Evolutionary conservation across 2,113 vertebrate species (phyloP).

Genomic region (Bucco capensis): DNA sequence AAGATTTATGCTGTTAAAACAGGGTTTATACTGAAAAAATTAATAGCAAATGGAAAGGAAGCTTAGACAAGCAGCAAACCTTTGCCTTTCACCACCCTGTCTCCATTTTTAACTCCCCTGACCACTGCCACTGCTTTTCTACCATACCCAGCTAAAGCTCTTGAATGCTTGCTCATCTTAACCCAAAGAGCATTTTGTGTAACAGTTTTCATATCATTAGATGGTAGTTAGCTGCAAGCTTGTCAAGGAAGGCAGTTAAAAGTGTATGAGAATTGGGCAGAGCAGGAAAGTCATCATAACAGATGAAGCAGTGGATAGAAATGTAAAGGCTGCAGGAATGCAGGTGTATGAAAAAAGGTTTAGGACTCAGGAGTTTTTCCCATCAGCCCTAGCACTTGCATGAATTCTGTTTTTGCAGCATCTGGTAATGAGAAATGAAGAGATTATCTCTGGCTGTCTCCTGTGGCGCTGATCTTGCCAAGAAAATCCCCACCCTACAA

Average conservation of each 20-base stretch:
- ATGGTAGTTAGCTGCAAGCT: background rate
- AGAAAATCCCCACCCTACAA: constrained; percentile 39
- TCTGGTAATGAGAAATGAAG: constrained; percentile 55
- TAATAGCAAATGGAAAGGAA: background rate
- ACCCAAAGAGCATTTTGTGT: background rate
- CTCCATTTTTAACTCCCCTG: background rate
- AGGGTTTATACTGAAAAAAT: background rate
- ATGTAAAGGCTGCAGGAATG: background rate
- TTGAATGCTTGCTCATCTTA: background rate
- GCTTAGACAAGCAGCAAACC: background rate
- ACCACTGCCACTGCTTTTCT: background rate
- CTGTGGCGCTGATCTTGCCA: constrained; percentile 13
- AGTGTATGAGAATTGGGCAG: accelerated
- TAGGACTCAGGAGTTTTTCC: background rate
- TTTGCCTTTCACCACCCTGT: background rate
- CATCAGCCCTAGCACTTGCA: background rate
- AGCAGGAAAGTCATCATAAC: background rate
- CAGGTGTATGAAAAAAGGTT: background rate
- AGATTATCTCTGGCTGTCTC: constrained; percentile 53
- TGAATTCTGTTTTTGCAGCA: constrained; percentile 25
- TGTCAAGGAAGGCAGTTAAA: background rate
- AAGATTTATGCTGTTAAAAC: background rate
- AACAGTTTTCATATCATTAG: background rate
- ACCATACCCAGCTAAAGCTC: background rate
- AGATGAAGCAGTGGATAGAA: background rate